A percentile compares a stretch with the other conserved stretches of the same genome.
Evolutionary conservation across 2,797 vertebrate genomes (phyloP).

Genomic region (Lepidocolaptes lacrymiger): DNA sequence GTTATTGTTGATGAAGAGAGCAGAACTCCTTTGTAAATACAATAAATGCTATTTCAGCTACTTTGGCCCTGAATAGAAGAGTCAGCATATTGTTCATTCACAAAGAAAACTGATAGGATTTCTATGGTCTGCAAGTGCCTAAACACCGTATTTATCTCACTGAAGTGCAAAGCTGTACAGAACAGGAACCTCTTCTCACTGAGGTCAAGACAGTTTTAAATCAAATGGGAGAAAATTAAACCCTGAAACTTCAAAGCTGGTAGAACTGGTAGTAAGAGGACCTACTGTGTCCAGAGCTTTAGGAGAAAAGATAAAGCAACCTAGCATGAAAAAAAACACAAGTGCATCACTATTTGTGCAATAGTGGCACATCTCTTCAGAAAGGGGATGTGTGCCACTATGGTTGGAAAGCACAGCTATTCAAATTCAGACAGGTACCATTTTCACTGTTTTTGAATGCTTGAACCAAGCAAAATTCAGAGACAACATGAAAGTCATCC

Average conservation of each 20-base stretch:
- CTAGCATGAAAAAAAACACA: not conserved
- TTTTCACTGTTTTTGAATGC: not conserved
- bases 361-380: not conserved
- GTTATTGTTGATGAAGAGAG: not conserved
- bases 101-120: not conserved
- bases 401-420: not conserved
- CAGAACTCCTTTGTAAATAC: not conserved
- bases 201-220: not conserved
- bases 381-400: not conserved
- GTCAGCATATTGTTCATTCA: not conserved
- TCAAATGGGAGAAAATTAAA: not conserved
- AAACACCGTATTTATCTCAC: not conserved
- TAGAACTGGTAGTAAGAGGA: not conserved
- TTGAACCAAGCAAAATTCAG: not conserved
- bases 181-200: not conserved
- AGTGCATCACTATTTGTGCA: not conserved
- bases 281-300: not conserved
- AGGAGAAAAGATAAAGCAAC: not conserved
- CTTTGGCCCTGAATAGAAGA: not conserved
- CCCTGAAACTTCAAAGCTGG: not conserved
- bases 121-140: not conserved
- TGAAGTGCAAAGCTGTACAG: not conserved
- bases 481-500: not conserved
- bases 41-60: constrained; percentile 4
- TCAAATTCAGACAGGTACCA: not conserved